Evolutionary conservation across 2,113 vertebrate genomes (phyloP), one percentile per base, ranked within the genome.

Genomic region (human (Homo sapiens)): DNA sequence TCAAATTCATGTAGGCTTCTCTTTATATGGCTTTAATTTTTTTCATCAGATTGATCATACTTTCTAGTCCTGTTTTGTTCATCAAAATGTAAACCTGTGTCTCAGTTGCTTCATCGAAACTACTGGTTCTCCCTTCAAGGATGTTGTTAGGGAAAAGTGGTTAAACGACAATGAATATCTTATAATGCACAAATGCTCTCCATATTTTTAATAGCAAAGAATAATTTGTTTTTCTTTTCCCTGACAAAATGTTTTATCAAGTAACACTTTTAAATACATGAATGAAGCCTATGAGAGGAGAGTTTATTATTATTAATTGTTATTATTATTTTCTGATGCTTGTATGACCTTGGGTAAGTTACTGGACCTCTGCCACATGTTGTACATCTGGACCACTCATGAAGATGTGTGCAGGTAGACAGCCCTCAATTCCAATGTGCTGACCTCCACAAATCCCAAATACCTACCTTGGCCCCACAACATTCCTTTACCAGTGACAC

Each of bases 191-290:
- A 93, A 95, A 38, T 52, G 43, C 30, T 92, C 23, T 92, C 11
- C 3, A 78, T 84, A 27, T 92, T 93, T 52, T 91, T 96, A 94
- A 88, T 66, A 83, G 87, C 18, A 81, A 90, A 94, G 73, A 90
- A 68, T 30, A 91, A 82, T 89, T 89, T 14, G 72, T 85, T 89
- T 40, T 59, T 57, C 30, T 93, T 64, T 13, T 38, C 30, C 2
- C 79, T 73, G 81, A 59, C 91, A 48, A 87, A 93, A 96, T 55
- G 50, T 43, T 93, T 97, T 48, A 81, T 66, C 70, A 93, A 32
- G 17, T 70, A 94, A 50, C 25, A 45, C 17, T 93, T 64, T 32
- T 57, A 93, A 95, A 66, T 45, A 27, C 80, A 52, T 68, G 32
- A 93, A 79, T 73, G 23, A 93, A 86, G 13, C 23, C 38, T 52